phyloP scores from a whole-genome alignment of 2,797 vertebrate genomes.

The Ceyx erithaca region DNA sequence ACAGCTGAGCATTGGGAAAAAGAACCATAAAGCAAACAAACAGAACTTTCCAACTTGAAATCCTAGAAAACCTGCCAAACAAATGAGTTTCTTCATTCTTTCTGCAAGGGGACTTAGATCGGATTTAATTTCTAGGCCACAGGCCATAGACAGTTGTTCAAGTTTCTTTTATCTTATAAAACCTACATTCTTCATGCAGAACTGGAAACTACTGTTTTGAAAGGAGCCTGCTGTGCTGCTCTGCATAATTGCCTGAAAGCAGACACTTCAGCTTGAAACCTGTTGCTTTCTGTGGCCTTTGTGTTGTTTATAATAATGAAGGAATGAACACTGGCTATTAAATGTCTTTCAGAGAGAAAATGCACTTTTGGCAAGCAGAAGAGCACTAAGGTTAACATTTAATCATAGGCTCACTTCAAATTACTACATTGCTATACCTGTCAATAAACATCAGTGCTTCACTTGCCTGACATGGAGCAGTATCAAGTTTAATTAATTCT shows the following conservation, averaged over 20 bases:
- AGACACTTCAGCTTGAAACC: constrained; percentile 77
- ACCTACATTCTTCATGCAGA: constrained; percentile 70
- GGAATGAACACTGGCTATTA: constrained; percentile 54
- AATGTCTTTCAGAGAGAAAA: constrained; percentile 50
- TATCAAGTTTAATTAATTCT: constrained; percentile 74
- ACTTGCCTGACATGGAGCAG: constrained; percentile 26
- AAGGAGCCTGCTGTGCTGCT: constrained; percentile 69
- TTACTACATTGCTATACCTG: background rate
- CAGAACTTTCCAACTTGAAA: constrained; percentile 71
- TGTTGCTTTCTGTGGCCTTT: constrained; percentile 72
- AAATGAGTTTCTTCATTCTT: constrained; percentile 74
- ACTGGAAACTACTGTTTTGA: constrained; percentile 75
- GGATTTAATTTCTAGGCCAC: constrained; percentile 78
- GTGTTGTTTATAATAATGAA: constrained; percentile 75
- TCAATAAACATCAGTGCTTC: constrained; percentile 33
- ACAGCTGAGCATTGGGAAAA: background rate
- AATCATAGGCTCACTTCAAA: constrained; percentile 19
- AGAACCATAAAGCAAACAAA: constrained; percentile 42
- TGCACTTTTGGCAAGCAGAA: constrained; percentile 25
- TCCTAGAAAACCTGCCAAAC: constrained; percentile 72
- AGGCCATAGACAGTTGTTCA: constrained; percentile 67
- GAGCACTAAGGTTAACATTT: constrained; percentile 3
- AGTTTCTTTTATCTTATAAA: constrained; percentile 77
- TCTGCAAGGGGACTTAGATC: constrained; percentile 50
- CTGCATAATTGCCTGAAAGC: constrained; percentile 84